phyloP scores from a whole-genome alignment of 2,888 invertebrate species.

The Liposcelis brunnea region DNA sequence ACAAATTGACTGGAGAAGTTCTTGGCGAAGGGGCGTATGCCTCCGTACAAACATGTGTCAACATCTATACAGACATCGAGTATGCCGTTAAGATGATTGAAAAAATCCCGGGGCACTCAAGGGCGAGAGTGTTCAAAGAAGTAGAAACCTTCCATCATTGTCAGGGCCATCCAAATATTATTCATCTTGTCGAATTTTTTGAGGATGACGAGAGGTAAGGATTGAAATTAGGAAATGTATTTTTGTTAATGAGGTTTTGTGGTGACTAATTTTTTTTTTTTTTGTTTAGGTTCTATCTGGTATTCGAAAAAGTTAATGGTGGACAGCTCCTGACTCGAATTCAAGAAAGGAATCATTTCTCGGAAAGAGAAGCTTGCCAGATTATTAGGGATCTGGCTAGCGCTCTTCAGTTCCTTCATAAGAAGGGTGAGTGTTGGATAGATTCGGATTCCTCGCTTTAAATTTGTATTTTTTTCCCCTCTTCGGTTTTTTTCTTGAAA shows the following conservation, averaged over 20 bases:
- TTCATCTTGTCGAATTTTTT: constrained; percentile 93
- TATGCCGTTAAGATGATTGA: constrained; percentile 96
- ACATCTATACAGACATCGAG: constrained; percentile 79
- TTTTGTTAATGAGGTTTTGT: constrained; percentile 1
- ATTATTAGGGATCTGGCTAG: constrained; percentile 88
- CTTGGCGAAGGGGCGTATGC: constrained; percentile 95
- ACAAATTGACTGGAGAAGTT: constrained; percentile 86
- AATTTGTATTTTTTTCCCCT: background rate
- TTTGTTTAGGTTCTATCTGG: constrained; percentile 59
- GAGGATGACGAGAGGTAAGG: constrained; percentile 74
- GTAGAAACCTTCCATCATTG: constrained; percentile 98
- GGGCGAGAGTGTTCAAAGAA: constrained; percentile 90
- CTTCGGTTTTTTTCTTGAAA: no score
- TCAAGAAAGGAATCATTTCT: constrained; percentile 82
- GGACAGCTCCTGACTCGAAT: constrained; percentile 87
- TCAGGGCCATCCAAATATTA: constrained; percentile 92
- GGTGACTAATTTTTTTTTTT: background rate
- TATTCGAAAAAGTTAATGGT: constrained; percentile 95
- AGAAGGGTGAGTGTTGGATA: constrained; percentile 51
- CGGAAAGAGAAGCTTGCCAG: constrained; percentile 88
- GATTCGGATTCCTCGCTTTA: no score
- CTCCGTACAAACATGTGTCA: constrained; percentile 84
- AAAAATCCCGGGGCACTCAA: constrained; percentile 85
- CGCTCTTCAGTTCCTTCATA: constrained; percentile 87
- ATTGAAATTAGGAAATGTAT: constrained; percentile 7